phyloP scores from a whole-genome alignment of 2,113 vertebrate genomes.

The Galemys pyrenaicus region DNA sequence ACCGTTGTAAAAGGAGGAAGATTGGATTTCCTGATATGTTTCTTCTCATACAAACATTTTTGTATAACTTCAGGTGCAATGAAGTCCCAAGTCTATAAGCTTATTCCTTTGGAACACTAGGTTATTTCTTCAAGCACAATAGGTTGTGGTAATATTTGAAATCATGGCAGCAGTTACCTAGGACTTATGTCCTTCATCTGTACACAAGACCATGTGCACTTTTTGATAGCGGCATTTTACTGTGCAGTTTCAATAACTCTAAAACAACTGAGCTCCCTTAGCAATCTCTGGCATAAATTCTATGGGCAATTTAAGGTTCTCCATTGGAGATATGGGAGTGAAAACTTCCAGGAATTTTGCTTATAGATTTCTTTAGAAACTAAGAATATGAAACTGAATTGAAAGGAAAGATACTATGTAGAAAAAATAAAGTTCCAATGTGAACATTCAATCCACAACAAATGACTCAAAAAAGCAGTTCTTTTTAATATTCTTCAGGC shows the following conservation, averaged over 20 bases:
- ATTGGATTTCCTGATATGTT: not conserved
- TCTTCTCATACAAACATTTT: not conserved
- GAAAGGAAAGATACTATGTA: not conserved
- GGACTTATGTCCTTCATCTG: not conserved
- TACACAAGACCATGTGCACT: not conserved
- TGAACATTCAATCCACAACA: not conserved
- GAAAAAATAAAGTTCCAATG: not conserved
- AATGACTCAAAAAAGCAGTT: not conserved
- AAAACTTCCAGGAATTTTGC: not conserved
- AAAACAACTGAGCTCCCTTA: not conserved
- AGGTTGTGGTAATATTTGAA: not conserved
- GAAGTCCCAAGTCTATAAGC: not conserved
- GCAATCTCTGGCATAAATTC: not conserved
- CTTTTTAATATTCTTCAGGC: not conserved
- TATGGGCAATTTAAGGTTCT: not conserved
- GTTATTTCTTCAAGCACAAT: not conserved
- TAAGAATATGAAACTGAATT: not conserved
- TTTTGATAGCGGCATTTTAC: not conserved
- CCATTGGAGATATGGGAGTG: not conserved
- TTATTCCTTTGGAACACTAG: not conserved
- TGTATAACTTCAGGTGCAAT: not conserved
- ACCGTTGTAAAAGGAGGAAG: not conserved
- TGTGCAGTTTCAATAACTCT: not conserved
- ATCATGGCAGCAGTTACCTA: not conserved
- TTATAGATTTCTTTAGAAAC: constrained; percentile 13